Evolutionary conservation across 2,113 vertebrate species (phyloP), one percentile per base, ranked within the genome.

Genomic region (Apaloderma vittatum): DNA sequence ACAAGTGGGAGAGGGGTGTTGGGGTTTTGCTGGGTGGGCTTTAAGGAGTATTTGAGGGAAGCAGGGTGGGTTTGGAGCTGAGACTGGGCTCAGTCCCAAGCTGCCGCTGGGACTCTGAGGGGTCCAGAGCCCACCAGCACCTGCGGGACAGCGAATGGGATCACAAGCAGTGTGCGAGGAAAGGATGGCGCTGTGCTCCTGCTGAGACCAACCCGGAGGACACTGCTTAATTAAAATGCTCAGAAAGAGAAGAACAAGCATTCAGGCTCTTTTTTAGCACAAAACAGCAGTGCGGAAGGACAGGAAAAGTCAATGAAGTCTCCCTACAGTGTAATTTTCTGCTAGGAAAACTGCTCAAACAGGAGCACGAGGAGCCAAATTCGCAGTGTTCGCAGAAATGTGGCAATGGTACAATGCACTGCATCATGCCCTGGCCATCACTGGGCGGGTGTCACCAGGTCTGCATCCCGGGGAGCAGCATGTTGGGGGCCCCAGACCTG

Each of bases 371-470:
- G 43, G 66, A 36, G 80, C 48, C 1, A 0, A 57, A 77, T 54
- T 29, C 0, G 0, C 40, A 6, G 40, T 1, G 0, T 15, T 27
- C 30, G 40, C 9, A 48, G 66, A 9, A 63, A 61, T 34, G 37
- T 0, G 3, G 11, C 0, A 5, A 5, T 1, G 40, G 3, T n/a
- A 70, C 18, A 51, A 13, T 9, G 12, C 32, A 34, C 8, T 0
- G 1, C 67, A 37, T 40, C 46, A 6, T 1, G 1, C 29, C 24
- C 40, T 29, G 76, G 48, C 32, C 29, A 43, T 21, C 7, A 0
- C 1, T 1, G 15, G 40, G 62, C 54, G 46, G 10, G 32, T 40
- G 40, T 40, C 37, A 4, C 12, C 20, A 62, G 43, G 67, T 36
- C 65, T 61, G 32, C 24, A 4, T 5, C 59, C 67, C 22, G 22